Conservation (phyloP, 2,888 invertebrate genomes). For the Pseudoips prasinana region DNA sequence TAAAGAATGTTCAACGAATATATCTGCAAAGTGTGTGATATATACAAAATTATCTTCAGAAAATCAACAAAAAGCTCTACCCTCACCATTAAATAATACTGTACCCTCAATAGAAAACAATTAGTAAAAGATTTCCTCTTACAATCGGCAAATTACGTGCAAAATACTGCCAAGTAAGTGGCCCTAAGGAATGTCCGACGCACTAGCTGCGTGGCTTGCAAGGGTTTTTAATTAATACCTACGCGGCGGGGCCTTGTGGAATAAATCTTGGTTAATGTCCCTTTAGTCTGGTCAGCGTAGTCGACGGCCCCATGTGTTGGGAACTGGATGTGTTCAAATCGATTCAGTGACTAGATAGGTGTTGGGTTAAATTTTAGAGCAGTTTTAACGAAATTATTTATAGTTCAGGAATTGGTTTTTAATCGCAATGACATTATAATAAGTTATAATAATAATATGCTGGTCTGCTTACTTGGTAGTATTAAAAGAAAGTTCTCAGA, state of each 20-base stretch:
- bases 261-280: slow-evolving; percentile 81
- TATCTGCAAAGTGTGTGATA: too few relatives aligned
- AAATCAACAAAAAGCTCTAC: too few relatives aligned
- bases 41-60: too few relatives aligned
- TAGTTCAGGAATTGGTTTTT: too few relatives aligned
- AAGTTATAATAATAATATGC: too few relatives aligned
- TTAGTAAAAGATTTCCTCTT: slow-evolving; percentile 8
- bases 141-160: slow-evolving; percentile 4
- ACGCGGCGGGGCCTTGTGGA: slow-evolving; percentile 45
- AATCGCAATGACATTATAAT: too few relatives aligned
- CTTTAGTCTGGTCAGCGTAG: slow-evolving; percentile 63
- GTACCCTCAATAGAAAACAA: not conserved
- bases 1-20: too few relatives aligned
- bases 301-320: slow-evolving; percentile 48
- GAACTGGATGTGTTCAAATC: slow-evolving; percentile 46
- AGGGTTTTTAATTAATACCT: slow-evolving; percentile 78
- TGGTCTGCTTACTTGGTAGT: too few relatives aligned
- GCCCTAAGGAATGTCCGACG: slow-evolving; percentile 49
- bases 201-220: slow-evolving; percentile 53
- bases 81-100: too few relatives aligned
- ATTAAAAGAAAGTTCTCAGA: too few relatives aligned
- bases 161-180: slow-evolving; percentile 41
- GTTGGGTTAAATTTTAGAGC: too few relatives aligned
- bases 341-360: slow-evolving; percentile 40
- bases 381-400: too few relatives aligned